Evolutionary conservation across 2,888 invertebrate genomes (phyloP), one percentile per base, ranked within the genome.

Genomic region (Anticlea derivata): DNA sequence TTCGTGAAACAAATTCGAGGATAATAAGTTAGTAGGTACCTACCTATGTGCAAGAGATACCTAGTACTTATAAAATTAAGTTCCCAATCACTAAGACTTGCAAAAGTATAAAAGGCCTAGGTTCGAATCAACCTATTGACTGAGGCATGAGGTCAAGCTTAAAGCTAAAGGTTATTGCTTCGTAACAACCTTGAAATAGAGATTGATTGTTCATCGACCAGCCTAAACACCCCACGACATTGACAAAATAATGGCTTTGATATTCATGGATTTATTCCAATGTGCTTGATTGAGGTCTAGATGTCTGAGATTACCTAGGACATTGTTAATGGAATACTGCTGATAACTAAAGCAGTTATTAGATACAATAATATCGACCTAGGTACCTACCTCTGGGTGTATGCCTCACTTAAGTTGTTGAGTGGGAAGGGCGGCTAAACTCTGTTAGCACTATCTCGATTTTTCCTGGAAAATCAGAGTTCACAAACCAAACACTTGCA

Each of bases 121-220:
- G 17, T 17, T 17, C 17, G 17, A 17, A 17, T 3, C n/a, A 13
- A 1, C 34, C 23, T 22, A 47, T 47, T 38, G 40, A 29, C 24
- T 26, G 38, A n/a, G n/a, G n/a, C n/a, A n/a, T 45, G 40, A 55
- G 59, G 61, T 60, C 58, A 57, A 51, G 34, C 58, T 43, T 55
- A 51, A 65, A 68, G 55, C 63, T 58, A 69, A 61, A 70, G 73
- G 69, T 74, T 69, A 64, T 67, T 67, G 66, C 37, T 68, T 63
- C 63, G 50, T 50, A 38, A 24, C 51, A 57, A 62, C 63, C 64
- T 65, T 64, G 62, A 59, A 54, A 50, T 51, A 37, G 41, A 45
- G 54, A 49, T 51, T 56, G 58, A 47, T 58, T 52, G 55, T 50
- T 58, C 45, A 52, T 49, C 55, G 45, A 50, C 52, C 47, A 27